Evolutionary conservation across 2,888 invertebrate genomes (phyloP).

Genomic region (Chrysotoxum bicinctum): DNA sequence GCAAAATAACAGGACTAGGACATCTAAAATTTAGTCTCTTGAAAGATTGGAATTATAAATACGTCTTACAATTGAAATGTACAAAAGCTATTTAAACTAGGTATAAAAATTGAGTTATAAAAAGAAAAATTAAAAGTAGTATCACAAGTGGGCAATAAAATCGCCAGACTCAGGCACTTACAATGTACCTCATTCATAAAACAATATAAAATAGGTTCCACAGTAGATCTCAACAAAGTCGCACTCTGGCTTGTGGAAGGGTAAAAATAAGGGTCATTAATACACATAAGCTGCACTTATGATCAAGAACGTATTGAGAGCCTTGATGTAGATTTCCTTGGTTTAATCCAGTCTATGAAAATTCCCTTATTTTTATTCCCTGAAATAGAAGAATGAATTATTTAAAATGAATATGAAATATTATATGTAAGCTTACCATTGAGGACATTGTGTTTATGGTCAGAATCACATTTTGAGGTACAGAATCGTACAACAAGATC

Average conservation of each 20-base stretch:
- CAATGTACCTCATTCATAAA: constrained; percentile 24
- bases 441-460: constrained; percentile 76
- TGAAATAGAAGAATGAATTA: background rate
- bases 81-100: constrained; percentile 39
- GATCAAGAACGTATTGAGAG: constrained; percentile 23
- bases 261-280: background rate
- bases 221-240: background rate
- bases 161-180: constrained; percentile 5
- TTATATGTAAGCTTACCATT: constrained; percentile 20
- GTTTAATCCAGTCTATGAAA: constrained; percentile 59
- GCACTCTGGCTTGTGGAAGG: background rate
- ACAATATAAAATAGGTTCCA: background rate
- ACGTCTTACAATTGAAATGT: constrained; percentile 26
- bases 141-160: constrained; percentile 46
- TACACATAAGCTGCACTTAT: background rate
- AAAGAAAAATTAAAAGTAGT: constrained; percentile 35
- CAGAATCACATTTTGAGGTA: constrained; percentile 75
- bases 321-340: constrained; percentile 32
- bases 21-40: background rate
- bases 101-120: constrained; percentile 26
- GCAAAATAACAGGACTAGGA: background rate
- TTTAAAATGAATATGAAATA: background rate
- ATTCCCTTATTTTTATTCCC: constrained; percentile 46
- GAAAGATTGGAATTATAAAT: constrained; percentile 16
- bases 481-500: constrained; percentile 78